phyloP scores from a whole-genome alignment of 2,797 vertebrate genomes.

The Gallirallus australis region DNA sequence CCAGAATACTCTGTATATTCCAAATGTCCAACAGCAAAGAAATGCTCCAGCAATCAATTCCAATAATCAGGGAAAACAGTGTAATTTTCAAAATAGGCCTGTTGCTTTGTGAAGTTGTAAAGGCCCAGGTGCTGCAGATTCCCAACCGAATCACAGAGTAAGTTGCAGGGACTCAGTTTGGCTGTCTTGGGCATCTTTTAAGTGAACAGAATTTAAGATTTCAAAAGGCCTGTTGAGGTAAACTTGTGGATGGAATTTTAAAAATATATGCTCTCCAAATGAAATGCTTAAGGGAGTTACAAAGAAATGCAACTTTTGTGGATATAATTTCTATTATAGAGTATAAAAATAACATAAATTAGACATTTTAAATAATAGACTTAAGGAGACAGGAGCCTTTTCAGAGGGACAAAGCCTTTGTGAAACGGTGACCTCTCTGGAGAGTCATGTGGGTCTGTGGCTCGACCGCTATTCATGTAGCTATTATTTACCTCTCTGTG shows the following conservation, averaged over 20 bases:
- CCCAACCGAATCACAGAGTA: background rate
- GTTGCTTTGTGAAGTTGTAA: conserved; percentile 15
- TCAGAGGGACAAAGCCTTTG: conserved; percentile 23
- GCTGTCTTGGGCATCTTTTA: background rate
- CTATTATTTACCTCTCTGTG: conserved; percentile 60
- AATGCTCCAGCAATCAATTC: background rate
- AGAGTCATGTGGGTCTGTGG: background rate
- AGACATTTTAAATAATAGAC: conserved; percentile 46
- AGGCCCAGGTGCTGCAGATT: conserved; percentile 11
- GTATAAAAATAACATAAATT: conserved; percentile 40
- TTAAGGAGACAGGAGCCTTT: background rate
- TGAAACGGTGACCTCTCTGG: background rate
- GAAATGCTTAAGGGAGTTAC: conserved; percentile 12
- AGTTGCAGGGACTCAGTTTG: background rate
- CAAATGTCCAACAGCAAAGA: conserved; percentile 8
- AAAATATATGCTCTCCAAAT: conserved; percentile 2
- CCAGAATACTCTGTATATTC: background rate
- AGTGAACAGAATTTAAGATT: background rate
- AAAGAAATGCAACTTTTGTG: conserved; percentile 25
- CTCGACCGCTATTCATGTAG: conserved; percentile 38
- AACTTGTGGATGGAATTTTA: background rate
- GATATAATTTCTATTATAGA: conserved; percentile 12
- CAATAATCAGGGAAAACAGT: conserved; percentile 11
- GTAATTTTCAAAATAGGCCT: conserved; percentile 22
- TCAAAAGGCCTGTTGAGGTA: background rate